These are phyloP conservation scores for Sphenopsis melanotis DNA, from an alignment of 2,797 vertebrate species.

Conservation along the genomic window DNA sequence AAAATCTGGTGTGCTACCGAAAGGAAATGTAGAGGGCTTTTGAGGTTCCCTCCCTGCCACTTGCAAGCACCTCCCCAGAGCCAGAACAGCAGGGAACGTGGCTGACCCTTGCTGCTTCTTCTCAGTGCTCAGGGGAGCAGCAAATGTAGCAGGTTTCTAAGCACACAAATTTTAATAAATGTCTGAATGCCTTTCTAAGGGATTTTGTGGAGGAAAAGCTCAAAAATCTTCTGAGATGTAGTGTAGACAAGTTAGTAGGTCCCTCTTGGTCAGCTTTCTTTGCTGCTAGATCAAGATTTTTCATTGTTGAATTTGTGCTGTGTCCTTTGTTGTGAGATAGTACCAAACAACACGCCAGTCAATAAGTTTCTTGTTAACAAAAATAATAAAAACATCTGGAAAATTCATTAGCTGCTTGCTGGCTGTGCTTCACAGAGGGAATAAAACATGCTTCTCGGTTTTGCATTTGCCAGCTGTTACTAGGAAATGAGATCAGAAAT, in stretches of 20 bases:
- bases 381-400: slow-evolving; percentile 23
- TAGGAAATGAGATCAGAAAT: slow-evolving; percentile 28
- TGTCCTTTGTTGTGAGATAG: not conserved
- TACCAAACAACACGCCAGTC: not conserved
- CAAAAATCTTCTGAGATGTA: not conserved
- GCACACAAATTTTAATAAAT: not conserved
- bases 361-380: not conserved
- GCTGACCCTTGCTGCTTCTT: not conserved
- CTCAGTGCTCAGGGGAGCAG: not conserved
- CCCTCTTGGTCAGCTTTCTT: not conserved
- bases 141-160: not conserved
- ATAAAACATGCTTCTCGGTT: not conserved
- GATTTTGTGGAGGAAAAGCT: not conserved
- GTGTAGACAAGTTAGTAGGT: not conserved
- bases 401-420: not conserved
- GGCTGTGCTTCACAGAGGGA: not conserved
- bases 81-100: not conserved
- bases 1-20: not conserved
- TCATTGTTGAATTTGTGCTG: not conserved
- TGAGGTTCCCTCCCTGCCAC: not conserved
- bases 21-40: not conserved
- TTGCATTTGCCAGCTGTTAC: not conserved
- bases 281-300: not conserved
- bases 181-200: not conserved
- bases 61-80: not conserved